Conservation (phyloP, 2,797 vertebrate species). For the Fistularia commersonii region DNA sequence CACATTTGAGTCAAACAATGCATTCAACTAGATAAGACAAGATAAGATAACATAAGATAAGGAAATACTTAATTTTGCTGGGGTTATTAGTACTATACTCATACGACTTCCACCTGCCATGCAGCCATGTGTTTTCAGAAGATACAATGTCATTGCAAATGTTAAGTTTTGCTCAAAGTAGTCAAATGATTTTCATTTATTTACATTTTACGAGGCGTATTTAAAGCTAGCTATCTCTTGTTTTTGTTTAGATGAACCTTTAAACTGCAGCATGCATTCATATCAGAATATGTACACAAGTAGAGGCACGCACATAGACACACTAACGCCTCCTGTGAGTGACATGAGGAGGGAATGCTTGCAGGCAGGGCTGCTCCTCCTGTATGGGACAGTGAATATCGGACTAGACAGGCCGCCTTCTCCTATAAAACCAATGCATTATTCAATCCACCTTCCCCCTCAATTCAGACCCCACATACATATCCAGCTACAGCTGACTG, state of each 20-base stretch:
- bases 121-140: too few species aligned
- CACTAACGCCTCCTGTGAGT: constrained; percentile 38
- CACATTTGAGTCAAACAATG: too few species aligned
- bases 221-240: not conserved
- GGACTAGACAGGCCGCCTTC: constrained; percentile 57
- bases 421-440: constrained; percentile 66
- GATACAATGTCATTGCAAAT: too few species aligned
- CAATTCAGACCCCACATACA: constrained; percentile 42
- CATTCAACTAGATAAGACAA: too few species aligned
- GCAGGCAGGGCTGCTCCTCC: constrained; percentile 41
- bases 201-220: too few species aligned
- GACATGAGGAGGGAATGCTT: constrained; percentile 45
- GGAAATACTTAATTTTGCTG: too few species aligned
- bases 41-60: too few species aligned
- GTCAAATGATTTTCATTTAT: too few species aligned
- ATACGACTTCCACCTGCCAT: too few species aligned
- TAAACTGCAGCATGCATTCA: constrained; percentile 11
- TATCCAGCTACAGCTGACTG: constrained; percentile 30
- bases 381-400: constrained; percentile 57
- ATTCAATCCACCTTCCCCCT: constrained; percentile 54
- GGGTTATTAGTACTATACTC: too few species aligned
- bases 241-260: not conserved
- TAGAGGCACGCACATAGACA: constrained; percentile 18
- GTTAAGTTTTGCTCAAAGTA: too few species aligned
- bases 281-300: constrained; percentile 5